Evolutionary conservation across 2,113 vertebrate species (phyloP), one percentile per base, ranked within the genome.

Genomic region (Strix aluco): DNA sequence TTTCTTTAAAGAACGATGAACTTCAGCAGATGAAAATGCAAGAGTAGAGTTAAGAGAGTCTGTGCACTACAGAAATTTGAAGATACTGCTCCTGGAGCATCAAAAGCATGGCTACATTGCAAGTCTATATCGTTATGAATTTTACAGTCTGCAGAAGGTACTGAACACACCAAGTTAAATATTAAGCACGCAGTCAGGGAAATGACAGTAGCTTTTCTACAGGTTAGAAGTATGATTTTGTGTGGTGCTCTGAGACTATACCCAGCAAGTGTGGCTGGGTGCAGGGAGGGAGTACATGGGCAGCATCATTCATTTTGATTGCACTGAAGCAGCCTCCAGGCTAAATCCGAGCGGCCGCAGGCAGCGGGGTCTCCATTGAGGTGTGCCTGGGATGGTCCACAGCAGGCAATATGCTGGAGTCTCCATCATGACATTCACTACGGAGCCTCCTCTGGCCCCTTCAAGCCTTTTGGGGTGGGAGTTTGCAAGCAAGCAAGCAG

Each of bases 321-420:
- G 36, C 25, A 32, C 49, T 9, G 22, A 59, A 70, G 49, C 11
- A 49, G 10, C 4, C 27, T 61, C 42, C 44, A 36, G 47, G 44
- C 16, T 54, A 42, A 78, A 89, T 42, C 29, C 0, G 0, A 38
- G 81, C 0, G 0, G 55, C 44, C 0, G 1, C 63, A 25, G 63
- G 72, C 67, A 49, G 17, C 0, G 2, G 22, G 40, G 54, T 80
- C 18, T 88, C 73, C 3, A 1, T 14, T 2, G 0, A 17, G 57
- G 30, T 26, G 55, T 66, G 52, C 36, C n/a, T 29, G 69, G 27
- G 63, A 17, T 54, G 54, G 54, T 57, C 23, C 63, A 8, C 44
- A 65, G 58, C 72, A 27, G 86, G 32, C 2, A 1, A 29, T 30
- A 42, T 10, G 44, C 63, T 1, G 3, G 29, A 54, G 38, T 13